Conservation (phyloP, 1,140 invertebrate genomes). For the Hycleus cichorii region DNA sequence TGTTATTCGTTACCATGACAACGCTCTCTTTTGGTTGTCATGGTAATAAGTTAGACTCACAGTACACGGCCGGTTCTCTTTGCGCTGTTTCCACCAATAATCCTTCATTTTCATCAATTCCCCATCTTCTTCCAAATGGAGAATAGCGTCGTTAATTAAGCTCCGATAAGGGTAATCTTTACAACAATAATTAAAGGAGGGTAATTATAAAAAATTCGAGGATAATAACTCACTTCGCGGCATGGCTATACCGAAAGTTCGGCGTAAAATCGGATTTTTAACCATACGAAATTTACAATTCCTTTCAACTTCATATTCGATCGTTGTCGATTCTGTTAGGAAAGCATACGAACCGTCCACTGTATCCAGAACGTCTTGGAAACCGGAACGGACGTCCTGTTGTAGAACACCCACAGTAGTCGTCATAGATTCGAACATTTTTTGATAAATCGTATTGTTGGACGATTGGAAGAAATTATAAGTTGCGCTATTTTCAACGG, state of each 20-base stretch:
- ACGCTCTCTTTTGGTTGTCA: too few relatives aligned
- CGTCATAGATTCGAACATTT: slow-evolving; percentile 68
- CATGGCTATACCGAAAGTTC: slow-evolving; percentile 73
- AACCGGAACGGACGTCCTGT: slow-evolving; percentile 70
- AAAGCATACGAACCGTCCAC: slow-evolving; percentile 63
- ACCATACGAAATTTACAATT: slow-evolving; percentile 71
- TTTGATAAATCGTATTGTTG: slow-evolving; percentile 58
- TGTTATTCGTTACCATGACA: too few relatives aligned
- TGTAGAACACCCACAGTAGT: slow-evolving; percentile 65
- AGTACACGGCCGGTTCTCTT: slow-evolving; percentile 28
- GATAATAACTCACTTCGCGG: slow-evolving; percentile 51
- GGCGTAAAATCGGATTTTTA: slow-evolving; percentile 65
- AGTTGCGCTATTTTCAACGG: slow-evolving; percentile 62
- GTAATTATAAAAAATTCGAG: neutral
- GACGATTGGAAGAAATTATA: slow-evolving; percentile 62
- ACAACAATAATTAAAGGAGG: slow-evolving; percentile 15
- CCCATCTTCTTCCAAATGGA: slow-evolving; percentile 74
- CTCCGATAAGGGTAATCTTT: slow-evolving; percentile 63
- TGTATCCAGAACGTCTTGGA: slow-evolving; percentile 66
- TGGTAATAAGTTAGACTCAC: neutral
- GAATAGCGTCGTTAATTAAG: slow-evolving; percentile 61
- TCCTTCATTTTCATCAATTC: slow-evolving; percentile 65
- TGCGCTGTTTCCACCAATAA: slow-evolving; percentile 73
- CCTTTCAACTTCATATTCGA: slow-evolving; percentile 67
- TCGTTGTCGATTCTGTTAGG: slow-evolving; percentile 74